Conservation (phyloP, 2,888 invertebrate species). For the Metellina segmentata region DNA sequence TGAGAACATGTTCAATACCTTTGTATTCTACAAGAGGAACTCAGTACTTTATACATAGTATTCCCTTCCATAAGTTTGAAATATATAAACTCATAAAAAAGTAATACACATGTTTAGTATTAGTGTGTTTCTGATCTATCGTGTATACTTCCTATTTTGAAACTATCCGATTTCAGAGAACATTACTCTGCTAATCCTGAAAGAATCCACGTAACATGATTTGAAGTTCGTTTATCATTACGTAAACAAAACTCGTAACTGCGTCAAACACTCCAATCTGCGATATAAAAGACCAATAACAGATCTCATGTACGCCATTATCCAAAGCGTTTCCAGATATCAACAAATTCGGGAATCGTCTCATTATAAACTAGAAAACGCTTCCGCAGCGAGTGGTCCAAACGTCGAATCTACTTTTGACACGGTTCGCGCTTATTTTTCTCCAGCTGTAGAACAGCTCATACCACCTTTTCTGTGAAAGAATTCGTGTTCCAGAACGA, state of each 20-base stretch:
- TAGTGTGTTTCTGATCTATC: too few species aligned
- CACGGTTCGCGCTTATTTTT: background rate
- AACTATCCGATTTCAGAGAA: too few species aligned
- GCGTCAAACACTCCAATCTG: background rate
- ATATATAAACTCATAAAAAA: too few species aligned
- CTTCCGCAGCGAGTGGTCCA: background rate
- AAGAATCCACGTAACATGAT: background rate
- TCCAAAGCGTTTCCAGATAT: background rate
- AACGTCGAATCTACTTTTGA: background rate
- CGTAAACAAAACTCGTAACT: background rate
- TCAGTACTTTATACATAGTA: too few species aligned
- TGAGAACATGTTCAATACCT: too few species aligned
- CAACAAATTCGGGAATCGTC: background rate
- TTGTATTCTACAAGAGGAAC: too few species aligned
- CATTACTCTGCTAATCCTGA: background rate
- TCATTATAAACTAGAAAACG: background rate
- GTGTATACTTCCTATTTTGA: too few species aligned
- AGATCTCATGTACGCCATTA: background rate
- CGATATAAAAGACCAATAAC: background rate
- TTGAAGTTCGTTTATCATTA: background rate
- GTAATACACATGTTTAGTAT: too few species aligned
- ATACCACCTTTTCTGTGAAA: conserved; percentile 24
- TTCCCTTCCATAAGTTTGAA: too few species aligned
- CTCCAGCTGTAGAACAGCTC: background rate
- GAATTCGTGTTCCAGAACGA: background rate